Base-by-base conservation (phyloP, 2,797 vertebrate genomes). In the Ambastaia sidthimunki region DNA sequence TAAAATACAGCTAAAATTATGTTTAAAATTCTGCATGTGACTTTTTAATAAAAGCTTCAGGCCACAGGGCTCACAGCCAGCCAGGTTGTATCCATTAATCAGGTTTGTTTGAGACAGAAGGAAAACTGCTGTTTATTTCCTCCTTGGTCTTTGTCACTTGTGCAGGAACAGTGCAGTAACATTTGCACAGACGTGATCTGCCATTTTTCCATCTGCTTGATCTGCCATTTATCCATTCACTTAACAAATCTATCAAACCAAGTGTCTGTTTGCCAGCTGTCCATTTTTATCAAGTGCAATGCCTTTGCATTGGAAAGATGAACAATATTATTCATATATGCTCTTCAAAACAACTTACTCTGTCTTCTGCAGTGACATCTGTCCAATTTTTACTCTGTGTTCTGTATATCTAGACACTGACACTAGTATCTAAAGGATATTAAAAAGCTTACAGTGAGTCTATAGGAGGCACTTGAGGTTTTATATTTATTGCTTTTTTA, bases 401-500 rank as follows among this genome's bases (percentile, higher is more conserved):
- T 19, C 23, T 41, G 10, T 54, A 57, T 23, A 76, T 76, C 34
- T 25, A 44, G 3, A 12, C 44, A 0, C 7, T 34, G 67, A 7
- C 25, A 37, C 15, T 71, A 23, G 70, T 59, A 70, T 54, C 57
- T 41, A 41, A 62, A 62, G 47, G 34, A 65, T 65, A 52, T 63
- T 78, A 28, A 44, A 54, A 65, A 71, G 47, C 68, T 54, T 70
- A 52, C 54, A 71, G 19, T 68, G 37, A 68, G 12, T 54, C 65
- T 23, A 21, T 12, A 37, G 68, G 15, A 25, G 1, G 13, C 68
- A 65, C 13, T 3, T n/a, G 31, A 69, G 55, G 44, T 63, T 74
- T 74, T 44, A 23, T 50, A 48, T 50, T 67, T 55, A 80, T 31
- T 60, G 54, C 28, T 41, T 62, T 81, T 63, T 1, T 44, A n/a